A percentile compares a stretch with the other conserved stretches of the same genome.
Evolutionary conservation across 2,888 invertebrate species (phyloP).

Genomic region (Ecdyonurus torrentis): DNA sequence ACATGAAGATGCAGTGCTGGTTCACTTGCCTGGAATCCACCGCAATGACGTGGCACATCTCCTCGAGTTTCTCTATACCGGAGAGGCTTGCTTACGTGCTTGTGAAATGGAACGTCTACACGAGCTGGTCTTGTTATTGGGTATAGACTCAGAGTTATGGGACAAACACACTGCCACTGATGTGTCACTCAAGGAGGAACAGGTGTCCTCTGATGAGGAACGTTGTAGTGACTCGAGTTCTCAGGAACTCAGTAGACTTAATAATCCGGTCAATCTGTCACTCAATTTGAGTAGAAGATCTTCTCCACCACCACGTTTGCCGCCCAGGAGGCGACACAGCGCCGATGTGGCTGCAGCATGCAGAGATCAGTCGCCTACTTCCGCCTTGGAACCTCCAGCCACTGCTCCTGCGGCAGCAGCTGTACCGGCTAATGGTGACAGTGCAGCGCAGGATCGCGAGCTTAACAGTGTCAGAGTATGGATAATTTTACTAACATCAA

Average conservation of each 20-base stretch:
- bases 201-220: neutral
- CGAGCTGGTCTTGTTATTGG: constrained; percentile 6
- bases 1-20: constrained; percentile 45
- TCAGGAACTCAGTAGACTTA: neutral
- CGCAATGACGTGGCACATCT: constrained; percentile 65
- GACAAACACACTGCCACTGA: neutral
- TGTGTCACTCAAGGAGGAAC: neutral
- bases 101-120: constrained; percentile 4
- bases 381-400: neutral
- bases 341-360: neutral
- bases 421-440: neutral
- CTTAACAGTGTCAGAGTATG: neutral
- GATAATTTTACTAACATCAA: too few species aligned
- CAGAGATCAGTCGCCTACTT: neutral
- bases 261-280: neutral
- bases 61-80: constrained; percentile 70
- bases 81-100: constrained; percentile 46
- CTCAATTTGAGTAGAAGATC: neutral
- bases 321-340: neutral
- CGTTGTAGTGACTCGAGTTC: constrained; percentile 3
- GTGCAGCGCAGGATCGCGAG: neutral
- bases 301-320: neutral
- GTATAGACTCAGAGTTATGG: constrained; percentile 7
- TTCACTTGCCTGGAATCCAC: constrained; percentile 70
- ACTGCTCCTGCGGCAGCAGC: neutral